These are phyloP conservation scores for Ecdyonurus torrentis DNA, from an alignment of 2,888 invertebrate genomes.

Conservation along the genomic window DNA sequence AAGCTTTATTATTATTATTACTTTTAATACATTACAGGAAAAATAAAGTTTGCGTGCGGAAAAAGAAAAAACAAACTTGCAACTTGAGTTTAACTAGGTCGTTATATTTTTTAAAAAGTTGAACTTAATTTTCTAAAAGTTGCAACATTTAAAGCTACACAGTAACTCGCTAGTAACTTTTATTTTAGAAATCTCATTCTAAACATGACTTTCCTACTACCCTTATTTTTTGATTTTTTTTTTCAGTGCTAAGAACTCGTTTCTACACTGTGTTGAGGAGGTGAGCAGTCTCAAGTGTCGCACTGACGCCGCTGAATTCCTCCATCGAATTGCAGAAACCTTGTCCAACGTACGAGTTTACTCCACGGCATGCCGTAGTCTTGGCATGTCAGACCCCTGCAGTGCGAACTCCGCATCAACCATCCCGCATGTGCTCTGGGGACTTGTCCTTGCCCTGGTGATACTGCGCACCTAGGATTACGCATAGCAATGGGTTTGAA, in stretches of 20 bases:
- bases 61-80: too few species aligned
- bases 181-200: too few species aligned
- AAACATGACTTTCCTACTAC: background rate
- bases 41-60: too few species aligned
- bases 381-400: constrained; percentile 4
- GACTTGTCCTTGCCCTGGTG: background rate
- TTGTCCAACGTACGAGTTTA: constrained; percentile 19
- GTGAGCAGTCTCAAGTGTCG: constrained; percentile 18
- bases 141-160: too few species aligned
- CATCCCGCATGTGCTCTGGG: background rate
- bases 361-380: constrained; percentile 13
- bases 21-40: too few species aligned
- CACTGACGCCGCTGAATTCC: constrained; percentile 19
- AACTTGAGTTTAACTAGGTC: too few species aligned
- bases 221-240: constrained; percentile 7
- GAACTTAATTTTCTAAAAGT: too few species aligned
- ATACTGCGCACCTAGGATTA: background rate
- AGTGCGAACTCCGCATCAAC: too few species aligned
- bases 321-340: constrained; percentile 20
- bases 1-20: too few species aligned
- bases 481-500: too few species aligned
- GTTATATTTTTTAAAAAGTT: too few species aligned
- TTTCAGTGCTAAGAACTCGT: constrained; percentile 21
- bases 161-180: too few species aligned
- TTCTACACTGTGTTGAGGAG: constrained; percentile 19